Percentiles rank a stretch among this genome's conserved stretches.
Conservation (phyloP, 2,888 invertebrate species). For the Meteorus colon region DNA sequence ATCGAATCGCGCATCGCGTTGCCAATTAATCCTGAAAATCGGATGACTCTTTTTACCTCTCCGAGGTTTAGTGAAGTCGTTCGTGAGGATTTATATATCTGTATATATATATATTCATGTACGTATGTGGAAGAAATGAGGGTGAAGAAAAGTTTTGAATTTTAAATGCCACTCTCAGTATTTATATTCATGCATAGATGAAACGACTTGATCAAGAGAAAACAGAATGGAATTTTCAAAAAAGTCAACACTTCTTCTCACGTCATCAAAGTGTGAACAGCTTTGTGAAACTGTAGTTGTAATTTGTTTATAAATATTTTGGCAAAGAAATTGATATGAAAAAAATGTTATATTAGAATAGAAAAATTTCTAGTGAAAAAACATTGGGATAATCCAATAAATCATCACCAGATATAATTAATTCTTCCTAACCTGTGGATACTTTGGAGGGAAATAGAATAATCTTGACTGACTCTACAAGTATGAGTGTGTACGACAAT, state of each 20-base stretch:
- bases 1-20: slow-evolving; percentile 38
- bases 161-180: neutral
- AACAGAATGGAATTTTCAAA: too few species aligned
- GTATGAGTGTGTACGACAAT: slow-evolving; percentile 10
- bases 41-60: slow-evolving; percentile 32
- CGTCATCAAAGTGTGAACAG: too few species aligned
- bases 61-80: slow-evolving; percentile 25
- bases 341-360: neutral
- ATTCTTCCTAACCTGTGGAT: neutral
- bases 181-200: neutral
- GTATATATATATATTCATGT: neutral
- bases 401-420: neutral
- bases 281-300: too few species aligned
- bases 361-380: neutral
- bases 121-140: neutral
- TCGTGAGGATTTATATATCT: slow-evolving; percentile 8
- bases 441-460: neutral
- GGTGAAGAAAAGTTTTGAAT: neutral
- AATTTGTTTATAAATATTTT: too few species aligned
- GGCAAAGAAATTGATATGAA: too few species aligned
- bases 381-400: neutral
- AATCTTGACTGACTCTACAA: slow-evolving; percentile 3
- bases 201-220: too few species aligned
- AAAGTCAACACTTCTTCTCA: too few species aligned
- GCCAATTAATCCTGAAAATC: slow-evolving; percentile 44